Base-by-base conservation (phyloP, 2,888 invertebrate genomes). In the Cheilosia vernalis region DNA sequence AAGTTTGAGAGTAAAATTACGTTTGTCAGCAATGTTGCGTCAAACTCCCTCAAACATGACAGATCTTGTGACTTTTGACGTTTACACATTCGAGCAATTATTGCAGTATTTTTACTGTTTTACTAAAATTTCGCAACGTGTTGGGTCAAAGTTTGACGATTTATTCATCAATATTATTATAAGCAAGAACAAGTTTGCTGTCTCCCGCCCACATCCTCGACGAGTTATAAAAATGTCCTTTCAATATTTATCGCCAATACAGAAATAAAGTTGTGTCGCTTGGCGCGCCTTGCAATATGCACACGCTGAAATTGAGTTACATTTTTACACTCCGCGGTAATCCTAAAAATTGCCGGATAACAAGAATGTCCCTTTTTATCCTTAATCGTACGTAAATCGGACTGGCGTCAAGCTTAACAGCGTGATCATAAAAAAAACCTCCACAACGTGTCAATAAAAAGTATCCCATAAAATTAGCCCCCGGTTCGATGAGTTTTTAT, bases 391-490 rank as follows among this genome's bases (percentile, higher is more conserved):
- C 85, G 40, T 77, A 77, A 81, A 85, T 72, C 77, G 76, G 70
- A 81, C 81, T 76, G 80, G 85, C 85, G 85, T 81, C 80, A 66
- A 51, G 17, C 60, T 49, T 55, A 55, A 66, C 69, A 72, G 37
- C 37, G 27, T 33, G 51, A 27, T 2, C 15, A 21, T 42, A 63
- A 49, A 81, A 80, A 85, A 80, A 74, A 15, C 47, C 15, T 30
- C 51, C 69, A 72, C 33, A 67, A 81, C 67, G 67, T 81, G 81
- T 81, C 85, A 85, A 85, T 85, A 85, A 85, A 81, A 85, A 77
- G 33, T 80, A 85, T 58, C 55, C 51, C 85, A 85, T 85, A 81
- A 85, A 85, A 85, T 85, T 85, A 85, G 80, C 76, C 76, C 72
- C 77, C 64, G 76, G 76, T 70, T 85, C 85, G 81, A 67, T 85